These are phyloP conservation scores for Nudaria mundana DNA, from an alignment of 2,888 invertebrate species.

Conservation along the genomic window DNA sequence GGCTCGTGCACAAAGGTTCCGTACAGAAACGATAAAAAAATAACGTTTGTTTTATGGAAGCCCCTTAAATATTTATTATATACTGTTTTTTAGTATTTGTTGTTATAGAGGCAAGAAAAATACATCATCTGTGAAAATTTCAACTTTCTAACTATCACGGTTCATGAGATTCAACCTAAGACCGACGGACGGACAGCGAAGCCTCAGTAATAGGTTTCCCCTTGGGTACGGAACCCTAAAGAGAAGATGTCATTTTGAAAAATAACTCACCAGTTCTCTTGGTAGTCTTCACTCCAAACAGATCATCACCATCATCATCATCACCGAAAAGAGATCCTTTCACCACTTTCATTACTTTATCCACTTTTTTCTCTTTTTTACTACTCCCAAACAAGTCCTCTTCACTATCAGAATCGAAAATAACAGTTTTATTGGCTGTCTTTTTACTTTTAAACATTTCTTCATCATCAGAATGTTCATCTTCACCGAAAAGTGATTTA, in stretches of 20 bases:
- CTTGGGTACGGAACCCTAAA: too few relatives aligned
- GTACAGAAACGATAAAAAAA: too few relatives aligned
- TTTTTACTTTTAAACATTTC: constrained; percentile 46
- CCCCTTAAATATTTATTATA: too few relatives aligned
- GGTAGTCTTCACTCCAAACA: constrained; percentile 52
- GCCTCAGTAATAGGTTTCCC: too few relatives aligned
- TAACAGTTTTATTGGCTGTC: constrained; percentile 27
- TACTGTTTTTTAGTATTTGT: too few relatives aligned
- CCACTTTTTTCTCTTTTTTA: constrained; percentile 19
- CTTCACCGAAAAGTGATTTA: constrained; percentile 50
- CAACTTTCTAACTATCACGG: too few relatives aligned
- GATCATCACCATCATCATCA: constrained; percentile 58
- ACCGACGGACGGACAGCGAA: too few relatives aligned
- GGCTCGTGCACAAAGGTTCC: too few relatives aligned
- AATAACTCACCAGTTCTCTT: constrained; percentile 39
- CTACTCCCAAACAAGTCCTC: constrained; percentile 52
- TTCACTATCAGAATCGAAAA: constrained; percentile 64
- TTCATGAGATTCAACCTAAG: too few relatives aligned
- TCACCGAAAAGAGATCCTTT: constrained; percentile 60
- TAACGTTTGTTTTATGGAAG: too few relatives aligned
- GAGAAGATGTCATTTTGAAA: background rate
- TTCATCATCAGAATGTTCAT: constrained; percentile 50
- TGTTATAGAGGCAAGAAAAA: too few relatives aligned
- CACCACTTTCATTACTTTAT: constrained; percentile 19
- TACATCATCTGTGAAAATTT: too few relatives aligned